These are phyloP conservation scores for Paramormyrops hopkinsi DNA, from an alignment of 2,797 vertebrate genomes.

Conservation along the genomic window DNA sequence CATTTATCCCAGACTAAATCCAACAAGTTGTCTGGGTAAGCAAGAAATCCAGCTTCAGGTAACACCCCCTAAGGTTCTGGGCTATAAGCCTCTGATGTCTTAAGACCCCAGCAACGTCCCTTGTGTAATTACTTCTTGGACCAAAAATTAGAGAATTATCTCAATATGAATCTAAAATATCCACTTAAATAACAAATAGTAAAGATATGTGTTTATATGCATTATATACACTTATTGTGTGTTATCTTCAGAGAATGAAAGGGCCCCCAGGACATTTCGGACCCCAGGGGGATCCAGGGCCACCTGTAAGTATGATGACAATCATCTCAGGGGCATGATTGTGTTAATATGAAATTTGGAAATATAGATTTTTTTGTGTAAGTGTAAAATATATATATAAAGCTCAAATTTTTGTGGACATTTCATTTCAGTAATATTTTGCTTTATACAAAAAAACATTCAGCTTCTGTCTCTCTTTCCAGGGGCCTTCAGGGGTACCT, in stretches of 20 bases:
- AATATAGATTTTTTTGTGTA: background rate
- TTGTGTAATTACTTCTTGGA: background rate
- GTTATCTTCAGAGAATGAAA: slow-evolving; percentile 51
- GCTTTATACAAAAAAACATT: background rate
- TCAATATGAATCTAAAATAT: background rate
- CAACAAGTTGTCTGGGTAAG: background rate
- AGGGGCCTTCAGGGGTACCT: slow-evolving; percentile 58
- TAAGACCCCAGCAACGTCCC: background rate
- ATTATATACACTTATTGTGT: background rate
- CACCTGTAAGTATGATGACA: slow-evolving; percentile 47
- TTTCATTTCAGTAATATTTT: background rate
- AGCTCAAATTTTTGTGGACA: background rate
- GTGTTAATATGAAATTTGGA: background rate
- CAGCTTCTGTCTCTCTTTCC: slow-evolving; percentile 25
- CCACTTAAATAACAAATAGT: background rate
- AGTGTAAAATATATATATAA: background rate
- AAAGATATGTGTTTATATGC: background rate
- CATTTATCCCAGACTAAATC: background rate
- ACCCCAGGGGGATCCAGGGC: slow-evolving; percentile 54
- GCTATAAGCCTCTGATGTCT: background rate
- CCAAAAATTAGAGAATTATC: background rate
- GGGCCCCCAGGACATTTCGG: slow-evolving; percentile 53
- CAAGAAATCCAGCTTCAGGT: background rate
- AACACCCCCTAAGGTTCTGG: background rate
- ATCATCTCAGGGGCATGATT: background rate